Conservation (phyloP, 2,888 invertebrate species). For the Marasmarcha lunaedactyla region DNA sequence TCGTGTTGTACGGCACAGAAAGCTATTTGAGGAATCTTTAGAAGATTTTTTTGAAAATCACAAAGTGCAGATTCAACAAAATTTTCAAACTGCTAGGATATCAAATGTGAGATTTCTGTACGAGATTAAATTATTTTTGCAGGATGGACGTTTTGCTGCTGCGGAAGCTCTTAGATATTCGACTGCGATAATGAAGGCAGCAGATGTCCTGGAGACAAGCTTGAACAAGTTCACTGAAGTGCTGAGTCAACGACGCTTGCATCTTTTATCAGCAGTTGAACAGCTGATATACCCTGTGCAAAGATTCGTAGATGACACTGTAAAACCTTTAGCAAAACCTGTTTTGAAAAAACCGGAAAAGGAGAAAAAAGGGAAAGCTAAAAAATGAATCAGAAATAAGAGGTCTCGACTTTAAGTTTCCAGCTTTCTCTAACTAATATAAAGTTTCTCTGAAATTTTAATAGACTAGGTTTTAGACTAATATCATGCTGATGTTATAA, state of each 20-base stretch:
- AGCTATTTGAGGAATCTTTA: constrained; percentile 37
- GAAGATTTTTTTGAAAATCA: constrained; percentile 22
- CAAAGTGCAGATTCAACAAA: constrained; percentile 27
- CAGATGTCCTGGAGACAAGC: constrained; percentile 39
- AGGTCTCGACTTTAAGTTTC: too few relatives aligned
- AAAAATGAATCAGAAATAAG: not conserved
- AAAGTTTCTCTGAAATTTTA: too few relatives aligned
- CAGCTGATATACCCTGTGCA: too few relatives aligned
- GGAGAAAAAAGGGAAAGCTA: not conserved
- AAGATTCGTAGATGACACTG: too few relatives aligned
- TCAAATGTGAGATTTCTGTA: constrained; percentile 41
- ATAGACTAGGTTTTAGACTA: too few relatives aligned
- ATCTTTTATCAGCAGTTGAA: too few relatives aligned
- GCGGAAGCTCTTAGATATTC: constrained; percentile 33
- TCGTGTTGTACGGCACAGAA: constrained; percentile 34
- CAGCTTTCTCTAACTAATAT: too few relatives aligned
- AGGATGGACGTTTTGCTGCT: constrained; percentile 39
- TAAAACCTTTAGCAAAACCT: too few relatives aligned
- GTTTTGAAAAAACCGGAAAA: too few relatives aligned
- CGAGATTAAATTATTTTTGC: constrained; percentile 32
- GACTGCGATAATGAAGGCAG: constrained; percentile 25
- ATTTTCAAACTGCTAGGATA: constrained; percentile 42
- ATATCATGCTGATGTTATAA: too few relatives aligned
- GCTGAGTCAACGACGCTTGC: constrained; percentile 25
- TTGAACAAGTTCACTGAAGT: constrained; percentile 23